Base-by-base conservation (phyloP, 1,140 invertebrate species). In the Panonychus citri region DNA sequence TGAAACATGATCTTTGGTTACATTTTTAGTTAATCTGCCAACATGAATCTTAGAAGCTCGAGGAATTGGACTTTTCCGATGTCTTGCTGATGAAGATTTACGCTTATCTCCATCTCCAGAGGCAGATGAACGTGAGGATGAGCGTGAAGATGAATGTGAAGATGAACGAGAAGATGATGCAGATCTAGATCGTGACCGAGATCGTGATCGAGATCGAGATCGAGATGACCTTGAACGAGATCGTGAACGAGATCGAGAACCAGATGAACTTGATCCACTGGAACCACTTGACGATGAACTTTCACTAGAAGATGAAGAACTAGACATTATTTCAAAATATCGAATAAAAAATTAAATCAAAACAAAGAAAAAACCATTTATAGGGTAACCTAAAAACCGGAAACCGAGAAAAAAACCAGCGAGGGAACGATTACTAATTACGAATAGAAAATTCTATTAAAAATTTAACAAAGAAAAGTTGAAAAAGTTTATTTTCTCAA, bases 11-110 rank as follows among this genome's bases (percentile, higher is more conserved):
- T 95, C 71, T 63, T 87, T 68, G 52, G 80, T 87, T 0, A 96
- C 84, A 70, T 95, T 96, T 27, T 87, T 72, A 0, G 89, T 93
- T 28, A 96, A 68, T 24, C 83, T 78, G 1, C 87, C 88, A 60
- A 97, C 81, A 67, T 95, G 88, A 64, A 94, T 90, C 67, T 93
- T 85, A 17, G 81, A 81, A 2, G 85, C 58, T 7, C 62, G 85
- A 1, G 85, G 83, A 12, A 12, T 5, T 3, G 85, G 86, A 48
- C 83, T 75, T 63, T 84, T 81, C 15, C 83, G 78, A 2, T 77
- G 78, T 76, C 42, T 74, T 66, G 63, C 68, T 19, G 73, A 73
- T 24, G 65, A 63, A 3, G 74, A 74, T 28, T 49, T 54, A 48
- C 19, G 53, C n/a, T 15, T 52, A 42, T 25, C 50, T n/a, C n/a